phyloP scores from a whole-genome alignment of 1,140 invertebrate genomes.

The Aphidius ervi region DNA sequence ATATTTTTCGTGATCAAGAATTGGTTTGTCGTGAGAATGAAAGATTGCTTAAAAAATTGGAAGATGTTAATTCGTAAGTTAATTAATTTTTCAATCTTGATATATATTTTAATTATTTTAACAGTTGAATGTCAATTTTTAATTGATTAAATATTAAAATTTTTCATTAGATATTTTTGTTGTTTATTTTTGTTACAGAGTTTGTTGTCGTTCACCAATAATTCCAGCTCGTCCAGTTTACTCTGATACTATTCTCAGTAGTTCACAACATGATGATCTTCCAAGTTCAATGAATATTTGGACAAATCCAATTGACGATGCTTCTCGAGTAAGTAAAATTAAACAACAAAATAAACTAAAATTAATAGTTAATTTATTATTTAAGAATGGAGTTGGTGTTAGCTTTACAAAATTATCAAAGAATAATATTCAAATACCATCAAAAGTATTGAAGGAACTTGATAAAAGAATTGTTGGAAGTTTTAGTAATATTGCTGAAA shows the following conservation, averaged over 20 bases:
- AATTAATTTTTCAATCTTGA: background rate
- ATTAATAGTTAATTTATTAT: conserved; percentile 15
- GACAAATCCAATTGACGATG: conserved; percentile 61
- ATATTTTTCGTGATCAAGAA: conserved; percentile 82
- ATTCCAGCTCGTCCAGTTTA: conserved; percentile 70
- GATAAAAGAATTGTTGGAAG: conserved; percentile 58
- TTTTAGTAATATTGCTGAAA: conserved; percentile 46
- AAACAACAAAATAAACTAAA: background rate
- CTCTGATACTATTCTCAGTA: conserved; percentile 58
- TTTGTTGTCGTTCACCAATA: conserved; percentile 73
- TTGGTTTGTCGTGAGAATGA: conserved; percentile 88
- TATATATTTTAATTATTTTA: too few species aligned
- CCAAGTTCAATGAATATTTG: conserved; percentile 61
- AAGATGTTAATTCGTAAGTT: conserved; percentile 80
- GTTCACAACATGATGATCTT: conserved; percentile 42
- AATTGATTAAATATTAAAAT: conserved; percentile 14
- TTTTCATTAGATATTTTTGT: conserved; percentile 22
- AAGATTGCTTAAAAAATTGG: conserved; percentile 76
- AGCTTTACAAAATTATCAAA: background rate
- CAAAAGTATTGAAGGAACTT: conserved; percentile 58
- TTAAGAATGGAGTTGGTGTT: conserved; percentile 1
- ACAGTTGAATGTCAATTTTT: background rate
- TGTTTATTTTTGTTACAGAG: conserved; percentile 52
- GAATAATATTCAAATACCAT: conserved; percentile 43
- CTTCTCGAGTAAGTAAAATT: conserved; percentile 28